A percentile compares a stretch with the other conserved stretches of the same genome.
Evolutionary conservation across 2,113 vertebrate genomes (phyloP).

Genomic region (Limanda limanda): DNA sequence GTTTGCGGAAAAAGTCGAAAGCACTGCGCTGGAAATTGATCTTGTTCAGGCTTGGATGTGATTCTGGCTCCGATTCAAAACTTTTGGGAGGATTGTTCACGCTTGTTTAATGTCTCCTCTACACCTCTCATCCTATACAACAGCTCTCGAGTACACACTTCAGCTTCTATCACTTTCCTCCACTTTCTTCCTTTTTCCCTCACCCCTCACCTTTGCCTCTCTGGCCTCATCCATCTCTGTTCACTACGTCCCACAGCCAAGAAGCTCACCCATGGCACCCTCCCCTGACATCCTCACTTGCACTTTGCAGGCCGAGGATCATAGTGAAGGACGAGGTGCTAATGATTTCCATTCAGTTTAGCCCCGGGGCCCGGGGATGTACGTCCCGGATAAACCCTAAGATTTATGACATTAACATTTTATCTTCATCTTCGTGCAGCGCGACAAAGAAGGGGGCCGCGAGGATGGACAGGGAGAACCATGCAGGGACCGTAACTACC

Average conservation of each 20-base stretch:
- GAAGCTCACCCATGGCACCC: slow-evolving; percentile 37
- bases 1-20: too few relatives aligned
- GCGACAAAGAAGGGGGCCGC: background rate
- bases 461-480: slow-evolving; percentile 14
- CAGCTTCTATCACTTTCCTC: slow-evolving; percentile 11
- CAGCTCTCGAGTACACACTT: slow-evolving; percentile 15
- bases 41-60: slow-evolving; percentile 15
- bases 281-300: slow-evolving; percentile 33
- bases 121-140: slow-evolving; percentile 31
- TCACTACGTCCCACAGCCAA: slow-evolving; percentile 28
- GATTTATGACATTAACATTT: slow-evolving; percentile 58
- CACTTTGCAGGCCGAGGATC: slow-evolving; percentile 56
- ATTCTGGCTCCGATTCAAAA: background rate
- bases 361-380: slow-evolving; percentile 9
- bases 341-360: slow-evolving; percentile 60
- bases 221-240: slow-evolving; percentile 60
- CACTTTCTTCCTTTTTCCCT: slow-evolving; percentile 24
- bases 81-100: slow-evolving; percentile 1
- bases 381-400: slow-evolving; percentile 40
- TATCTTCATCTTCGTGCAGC: slow-evolving; percentile 22
- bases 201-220: slow-evolving; percentile 49
- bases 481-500: slow-evolving; percentile 35
- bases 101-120: slow-evolving; percentile 33
- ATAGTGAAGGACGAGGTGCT: slow-evolving; percentile 65
- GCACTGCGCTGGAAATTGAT: too few relatives aligned